A percentile compares a stretch with the other conserved stretches of the same genome.
Evolutionary conservation across 2,888 invertebrate species (phyloP).

Genomic region (Branchinecta sandiegonensis): DNA sequence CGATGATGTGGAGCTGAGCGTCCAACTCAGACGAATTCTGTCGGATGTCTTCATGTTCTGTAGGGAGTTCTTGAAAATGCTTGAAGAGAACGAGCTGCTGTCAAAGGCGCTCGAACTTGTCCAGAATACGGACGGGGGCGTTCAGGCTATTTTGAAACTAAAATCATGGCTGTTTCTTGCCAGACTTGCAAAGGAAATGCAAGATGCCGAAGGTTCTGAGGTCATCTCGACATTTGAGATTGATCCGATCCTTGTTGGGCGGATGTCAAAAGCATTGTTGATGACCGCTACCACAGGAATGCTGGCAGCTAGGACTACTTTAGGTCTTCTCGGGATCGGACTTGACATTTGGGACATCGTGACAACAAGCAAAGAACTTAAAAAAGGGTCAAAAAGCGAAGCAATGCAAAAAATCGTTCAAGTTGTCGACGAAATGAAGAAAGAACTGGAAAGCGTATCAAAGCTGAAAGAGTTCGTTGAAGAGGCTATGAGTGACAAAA

Average conservation of each 20-base stretch:
- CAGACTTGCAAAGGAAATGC: background rate
- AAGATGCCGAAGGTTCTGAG: background rate
- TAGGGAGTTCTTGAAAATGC: background rate
- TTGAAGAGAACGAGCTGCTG: background rate
- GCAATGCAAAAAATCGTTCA: background rate
- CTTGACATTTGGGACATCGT: background rate
- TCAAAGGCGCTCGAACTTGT: background rate
- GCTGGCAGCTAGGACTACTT: conserved; percentile 4
- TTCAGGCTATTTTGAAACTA: background rate
- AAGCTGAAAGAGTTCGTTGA: background rate
- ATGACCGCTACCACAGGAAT: background rate
- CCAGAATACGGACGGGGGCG: background rate
- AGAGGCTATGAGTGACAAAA: background rate
- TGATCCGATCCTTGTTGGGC: background rate
- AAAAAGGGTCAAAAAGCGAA: conserved; percentile 3
- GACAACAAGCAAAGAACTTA: background rate
- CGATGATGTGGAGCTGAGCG: background rate
- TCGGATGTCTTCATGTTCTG: background rate
- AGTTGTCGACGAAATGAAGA: background rate
- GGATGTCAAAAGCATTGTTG: background rate
- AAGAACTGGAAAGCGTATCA: background rate
- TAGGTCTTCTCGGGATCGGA: conserved; percentile 3
- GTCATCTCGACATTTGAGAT: background rate
- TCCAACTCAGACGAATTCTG: background rate
- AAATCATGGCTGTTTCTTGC: background rate